Evolutionary conservation across 2,797 vertebrate species (phyloP).

Genomic region (Heliangelus exortis): DNA sequence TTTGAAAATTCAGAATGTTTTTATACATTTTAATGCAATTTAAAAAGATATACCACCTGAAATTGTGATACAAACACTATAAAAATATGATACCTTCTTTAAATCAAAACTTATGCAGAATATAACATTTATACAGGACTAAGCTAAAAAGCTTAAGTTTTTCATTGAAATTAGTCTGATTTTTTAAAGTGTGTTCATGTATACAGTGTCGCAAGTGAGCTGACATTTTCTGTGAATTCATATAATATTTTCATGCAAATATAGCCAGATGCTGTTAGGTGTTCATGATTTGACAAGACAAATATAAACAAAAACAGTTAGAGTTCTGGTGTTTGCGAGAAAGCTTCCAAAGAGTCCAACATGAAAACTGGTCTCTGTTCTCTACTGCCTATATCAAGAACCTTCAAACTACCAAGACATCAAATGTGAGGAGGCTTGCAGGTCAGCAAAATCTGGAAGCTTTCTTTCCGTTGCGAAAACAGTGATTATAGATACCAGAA

Average conservation of each 20-base stretch:
- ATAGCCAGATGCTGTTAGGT: slow-evolving; percentile 29
- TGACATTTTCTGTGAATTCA: background rate
- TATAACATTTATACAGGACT: background rate
- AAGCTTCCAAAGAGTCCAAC: background rate
- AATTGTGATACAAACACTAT: background rate
- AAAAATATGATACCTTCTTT: background rate
- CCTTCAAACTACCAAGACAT: background rate
- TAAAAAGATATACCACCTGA: background rate
- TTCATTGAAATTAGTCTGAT: background rate
- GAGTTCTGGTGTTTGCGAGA: slow-evolving; percentile 33
- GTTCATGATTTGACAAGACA: slow-evolving; percentile 31
- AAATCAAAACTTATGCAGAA: background rate
- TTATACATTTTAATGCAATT: background rate
- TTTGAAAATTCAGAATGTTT: background rate
- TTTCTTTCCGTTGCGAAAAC: background rate
- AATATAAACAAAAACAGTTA: slow-evolving; percentile 44
- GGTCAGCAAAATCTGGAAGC: background rate
- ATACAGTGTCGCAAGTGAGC: background rate
- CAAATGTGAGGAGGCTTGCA: background rate
- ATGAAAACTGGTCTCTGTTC: background rate
- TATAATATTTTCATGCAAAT: background rate
- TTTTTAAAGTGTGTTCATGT: accelerated
- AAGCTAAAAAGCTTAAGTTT: background rate
- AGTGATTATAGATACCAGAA: background rate
- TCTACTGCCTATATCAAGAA: background rate